Base-by-base conservation (phyloP, 2,113 vertebrate species). In the Ceuthmochares aereus region DNA sequence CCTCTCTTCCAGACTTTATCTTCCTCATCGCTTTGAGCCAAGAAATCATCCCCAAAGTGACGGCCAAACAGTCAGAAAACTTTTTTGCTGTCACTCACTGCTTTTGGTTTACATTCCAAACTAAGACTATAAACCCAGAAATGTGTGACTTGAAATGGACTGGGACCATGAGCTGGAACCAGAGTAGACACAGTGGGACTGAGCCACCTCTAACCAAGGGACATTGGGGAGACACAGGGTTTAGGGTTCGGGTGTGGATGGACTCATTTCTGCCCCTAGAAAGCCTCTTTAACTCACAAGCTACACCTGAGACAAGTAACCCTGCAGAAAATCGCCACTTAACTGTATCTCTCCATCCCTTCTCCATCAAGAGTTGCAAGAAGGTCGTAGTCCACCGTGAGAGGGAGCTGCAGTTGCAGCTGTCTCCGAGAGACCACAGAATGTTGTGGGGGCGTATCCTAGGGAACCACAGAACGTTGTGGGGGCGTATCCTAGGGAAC, bases 331-430 rank as follows among this genome's bases (percentile, higher is more conserved):
- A 30, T 11, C 10, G 16, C 14, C 55, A 68, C 75, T 51, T 89
- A 73, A 64, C 37, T 67, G 22, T 20, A 10, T 87, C 21, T 84
- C 59, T 66, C 1, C 3, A 67, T 29, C 32, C 37, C 11, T 43
- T 76, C n/a, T 75, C 18, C 42, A 42, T n/a, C 5, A 3, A 54
- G 22, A 34, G 3, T 17, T 4, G 7, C 0, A 3, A 77, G 45
- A 5, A 49, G 63, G 36, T 74, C 0, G 7, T 5, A 62, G 72
- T 55, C 81, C 25, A 19, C 8, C 0, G 9, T 6, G 58, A 47
- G 12, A 45, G n/a, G 4, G n/a, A 74, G 45, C 59, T 76, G 45
- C 75, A 25, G n/a, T 26, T 47, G 37, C 14, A 74, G 45, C 55
- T 73, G 37, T 14, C 74, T 54, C 72, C 42, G 18, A 4, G 34